Base-by-base conservation (phyloP, 2,797 vertebrate species). In the Pampus argenteus region DNA sequence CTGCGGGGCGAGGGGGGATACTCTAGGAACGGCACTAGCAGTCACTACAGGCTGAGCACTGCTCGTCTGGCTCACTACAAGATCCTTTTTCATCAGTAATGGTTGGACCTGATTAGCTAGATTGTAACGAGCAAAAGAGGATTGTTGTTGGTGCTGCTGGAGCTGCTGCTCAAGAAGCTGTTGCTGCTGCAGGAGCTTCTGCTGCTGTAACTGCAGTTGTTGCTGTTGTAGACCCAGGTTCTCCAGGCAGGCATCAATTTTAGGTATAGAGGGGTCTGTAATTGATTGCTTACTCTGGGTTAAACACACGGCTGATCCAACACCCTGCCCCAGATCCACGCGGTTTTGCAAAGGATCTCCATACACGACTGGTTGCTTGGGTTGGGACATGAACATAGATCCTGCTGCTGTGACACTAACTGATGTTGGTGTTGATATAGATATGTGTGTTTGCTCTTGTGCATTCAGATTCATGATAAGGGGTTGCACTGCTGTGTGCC, bases 391-490 rank as follows among this genome's bases (percentile, higher is more conserved):
- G 64, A 98, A 95, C 93, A 97, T 89, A 23, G 97, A 95, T 18
- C 97, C 95, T 71, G 97, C 95, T 4, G 97, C 95, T 69, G 97
- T 98, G 71, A 99, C 93, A 80, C 96, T 91, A 11, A 97, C 92
- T 1, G 97, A 97, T 75, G 95, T 97, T 40, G 97, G 91, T 29
- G 96, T 96, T 0, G 95, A 96, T 1, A 96, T 90, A 66, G 96
- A 94, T 76, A 96, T 82, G 0, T 97, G 95, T 5, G 96, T 95
- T 86, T 98, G 98, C 83, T 98, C 97, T 89, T 98, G 98, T 79
- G 97, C 93, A 7, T 99, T 99, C 50, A 99, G 94, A 82, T 99
- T 99, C 91, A 99, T 99, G 66, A 98, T 97, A 74, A 98, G 92
- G 58, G 98, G 96, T 78, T 99, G 98, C 54, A 99, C 96, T 20